Evolutionary conservation across 2,888 invertebrate species (phyloP).

Genomic region (Drosophila birchii): DNA sequence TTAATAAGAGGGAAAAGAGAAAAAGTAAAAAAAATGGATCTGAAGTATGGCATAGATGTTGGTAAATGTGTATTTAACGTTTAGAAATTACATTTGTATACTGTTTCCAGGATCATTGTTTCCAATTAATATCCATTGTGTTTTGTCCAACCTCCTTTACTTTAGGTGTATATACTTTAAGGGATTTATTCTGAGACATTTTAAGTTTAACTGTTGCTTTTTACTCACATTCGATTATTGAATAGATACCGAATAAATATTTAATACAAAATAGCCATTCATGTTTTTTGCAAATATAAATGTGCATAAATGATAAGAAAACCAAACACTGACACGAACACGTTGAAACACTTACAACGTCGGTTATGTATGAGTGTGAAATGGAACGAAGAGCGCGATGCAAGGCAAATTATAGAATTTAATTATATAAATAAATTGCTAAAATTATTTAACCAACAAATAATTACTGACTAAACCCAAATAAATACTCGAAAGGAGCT

Average conservation of each 20-base stretch:
- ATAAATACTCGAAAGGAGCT: slow-evolving; percentile 45
- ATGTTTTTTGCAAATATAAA: slow-evolving; percentile 78
- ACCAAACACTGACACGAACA: slow-evolving; percentile 30
- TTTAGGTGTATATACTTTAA: slow-evolving; percentile 50
- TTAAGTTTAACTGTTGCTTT: slow-evolving; percentile 44
- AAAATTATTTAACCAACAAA: slow-evolving; percentile 68
- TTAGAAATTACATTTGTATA: slow-evolving; percentile 44
- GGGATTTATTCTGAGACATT: slow-evolving; percentile 27
- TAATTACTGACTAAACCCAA: slow-evolving; percentile 60
- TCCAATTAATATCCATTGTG: slow-evolving; percentile 17
- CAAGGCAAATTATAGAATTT: slow-evolving; percentile 80
- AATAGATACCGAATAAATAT: slow-evolving; percentile 59
- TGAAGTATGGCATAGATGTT: slow-evolving; percentile 61
- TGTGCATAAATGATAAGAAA: slow-evolving; percentile 68
- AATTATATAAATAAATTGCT: slow-evolving; percentile 64
- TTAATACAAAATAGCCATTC: slow-evolving; percentile 69
- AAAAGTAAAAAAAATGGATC: slow-evolving; percentile 52
- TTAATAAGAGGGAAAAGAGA: slow-evolving; percentile 51
- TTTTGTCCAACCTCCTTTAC: slow-evolving; percentile 28
- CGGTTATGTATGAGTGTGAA: slow-evolving; percentile 50
- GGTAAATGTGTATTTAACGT: slow-evolving; percentile 78
- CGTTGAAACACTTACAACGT: slow-evolving; percentile 29
- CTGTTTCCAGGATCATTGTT: slow-evolving; percentile 22
- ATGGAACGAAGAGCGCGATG: slow-evolving; percentile 49
- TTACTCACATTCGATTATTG: slow-evolving; percentile 49